These are phyloP conservation scores for Aphodius granarius DNA, from an alignment of 2,888 invertebrate species.

Conservation along the genomic window DNA sequence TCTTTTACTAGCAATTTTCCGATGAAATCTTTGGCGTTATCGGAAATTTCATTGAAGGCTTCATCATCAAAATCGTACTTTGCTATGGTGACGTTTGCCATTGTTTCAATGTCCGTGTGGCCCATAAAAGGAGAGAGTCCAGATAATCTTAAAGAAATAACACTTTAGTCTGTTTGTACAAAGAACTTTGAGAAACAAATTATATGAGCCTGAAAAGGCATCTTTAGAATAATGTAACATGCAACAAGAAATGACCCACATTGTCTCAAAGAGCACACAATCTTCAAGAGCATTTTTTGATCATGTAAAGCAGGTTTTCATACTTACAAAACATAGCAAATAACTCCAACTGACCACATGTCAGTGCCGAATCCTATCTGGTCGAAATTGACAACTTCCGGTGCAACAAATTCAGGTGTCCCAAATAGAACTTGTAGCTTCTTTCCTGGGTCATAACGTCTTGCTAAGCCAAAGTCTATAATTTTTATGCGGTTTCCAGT, in stretches of 20 bases:
- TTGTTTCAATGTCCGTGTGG: slow-evolving; percentile 94
- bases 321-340: slow-evolving; percentile 97
- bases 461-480: slow-evolving; percentile 96
- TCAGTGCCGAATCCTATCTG: slow-evolving; percentile 94
- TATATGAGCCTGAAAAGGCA: too few relatives aligned
- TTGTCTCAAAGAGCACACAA: not conserved
- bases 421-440: slow-evolving; percentile 94
- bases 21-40: slow-evolving; percentile 96
- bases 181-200: not conserved
- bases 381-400: slow-evolving; percentile 98
- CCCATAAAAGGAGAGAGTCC: slow-evolving; percentile 99
- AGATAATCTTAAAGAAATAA: slow-evolving; percentile 68
- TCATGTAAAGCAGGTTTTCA: not conserved
- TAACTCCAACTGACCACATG: slow-evolving; percentile 99
- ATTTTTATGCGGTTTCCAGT: slow-evolving; percentile 98
- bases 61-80: slow-evolving; percentile 98
- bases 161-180: not conserved
- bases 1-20: slow-evolving; percentile 88
- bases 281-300: not conserved
- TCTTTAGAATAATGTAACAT: too few relatives aligned
- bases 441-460: slow-evolving; percentile 89
- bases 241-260: too few relatives aligned
- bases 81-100: slow-evolving; percentile 97
- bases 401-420: slow-evolving; percentile 98
- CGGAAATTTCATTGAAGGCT: slow-evolving; percentile 92